Evolutionary conservation across 2,888 invertebrate species (phyloP).

Genomic region (Tinea pellionella): DNA sequence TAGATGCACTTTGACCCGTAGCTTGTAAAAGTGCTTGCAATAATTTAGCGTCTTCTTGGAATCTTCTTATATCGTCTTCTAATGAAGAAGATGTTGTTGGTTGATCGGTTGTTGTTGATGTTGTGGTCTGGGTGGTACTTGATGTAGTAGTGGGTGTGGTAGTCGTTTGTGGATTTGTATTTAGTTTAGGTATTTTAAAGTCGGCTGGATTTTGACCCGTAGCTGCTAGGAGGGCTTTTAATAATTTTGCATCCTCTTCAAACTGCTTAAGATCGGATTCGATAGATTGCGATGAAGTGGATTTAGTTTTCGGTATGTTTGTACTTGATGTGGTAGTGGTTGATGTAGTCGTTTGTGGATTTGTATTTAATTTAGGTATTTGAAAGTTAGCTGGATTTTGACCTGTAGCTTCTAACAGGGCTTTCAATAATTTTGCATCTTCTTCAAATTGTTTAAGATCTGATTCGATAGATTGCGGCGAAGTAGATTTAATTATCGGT

Average conservation of each 20-base stretch:
- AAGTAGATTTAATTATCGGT: constrained; percentile 27
- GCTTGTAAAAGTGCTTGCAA: constrained; percentile 54
- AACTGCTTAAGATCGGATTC: constrained; percentile 47
- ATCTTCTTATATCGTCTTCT: constrained; percentile 56
- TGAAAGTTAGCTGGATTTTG: constrained; percentile 25
- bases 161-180: constrained; percentile 18
- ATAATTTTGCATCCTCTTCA: constrained; percentile 25
- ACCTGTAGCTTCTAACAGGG: constrained; percentile 37
- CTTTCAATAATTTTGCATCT: constrained; percentile 35
- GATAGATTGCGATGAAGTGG: constrained; percentile 31
- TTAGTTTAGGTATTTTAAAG: constrained; percentile 18
- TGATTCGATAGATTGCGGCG: constrained; percentile 35
- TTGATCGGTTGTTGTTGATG: constrained; percentile 26
- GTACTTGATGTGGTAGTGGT: constrained; percentile 28
- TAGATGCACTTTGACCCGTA: constrained; percentile 51
- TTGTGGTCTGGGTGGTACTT: constrained; percentile 26
- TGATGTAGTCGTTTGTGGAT: constrained; percentile 17
- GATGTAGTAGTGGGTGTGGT: constrained; percentile 31
- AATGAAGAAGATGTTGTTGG: constrained; percentile 46
- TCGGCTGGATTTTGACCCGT: constrained; percentile 29
- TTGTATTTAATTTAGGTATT: constrained; percentile 18
- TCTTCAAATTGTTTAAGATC: constrained; percentile 40
- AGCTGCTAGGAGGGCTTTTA: constrained; percentile 43
- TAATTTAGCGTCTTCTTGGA: constrained; percentile 58
- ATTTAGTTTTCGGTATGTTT: constrained; percentile 24